Percentiles rank a stretch among this genome's conserved stretches.
phyloP scores from a whole-genome alignment of 2,113 vertebrate species.

The Pachycephala philippinensis region DNA sequence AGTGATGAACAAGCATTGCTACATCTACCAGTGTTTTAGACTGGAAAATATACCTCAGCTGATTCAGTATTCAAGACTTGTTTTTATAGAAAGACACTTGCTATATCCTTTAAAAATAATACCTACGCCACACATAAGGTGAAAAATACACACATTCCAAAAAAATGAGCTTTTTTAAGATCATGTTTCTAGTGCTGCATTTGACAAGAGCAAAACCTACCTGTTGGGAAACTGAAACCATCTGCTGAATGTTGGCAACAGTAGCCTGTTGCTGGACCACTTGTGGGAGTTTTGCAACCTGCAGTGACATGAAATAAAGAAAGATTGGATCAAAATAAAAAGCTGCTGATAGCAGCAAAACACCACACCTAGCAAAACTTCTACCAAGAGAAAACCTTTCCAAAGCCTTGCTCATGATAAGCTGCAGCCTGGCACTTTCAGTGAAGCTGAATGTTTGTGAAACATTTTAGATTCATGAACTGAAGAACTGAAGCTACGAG shows the following conservation, averaged over 20 bases:
- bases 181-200: not conserved
- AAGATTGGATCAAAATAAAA: not conserved
- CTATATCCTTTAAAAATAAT: not conserved
- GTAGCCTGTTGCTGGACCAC: conserved; percentile 82
- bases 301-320: not conserved
- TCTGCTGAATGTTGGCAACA: conserved; percentile 84
- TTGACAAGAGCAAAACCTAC: conserved; percentile 50
- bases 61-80: not conserved
- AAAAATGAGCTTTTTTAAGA: not conserved
- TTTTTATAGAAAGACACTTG: not conserved
- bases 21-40: not conserved
- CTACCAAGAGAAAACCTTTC: not conserved
- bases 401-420: not conserved
- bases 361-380: not conserved
- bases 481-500: not conserved
- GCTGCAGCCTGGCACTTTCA: not conserved
- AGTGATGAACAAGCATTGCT: not conserved
- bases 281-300: conserved; percentile 87
- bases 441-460: not conserved
- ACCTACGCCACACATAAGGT: not conserved
- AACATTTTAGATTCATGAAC: not conserved
- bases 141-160: not conserved
- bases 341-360: not conserved
- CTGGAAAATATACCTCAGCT: not conserved
- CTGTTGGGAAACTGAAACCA: conserved; percentile 88